Base-by-base conservation (phyloP, 2,797 vertebrate genomes). In the Smutsia gigantea region DNA sequence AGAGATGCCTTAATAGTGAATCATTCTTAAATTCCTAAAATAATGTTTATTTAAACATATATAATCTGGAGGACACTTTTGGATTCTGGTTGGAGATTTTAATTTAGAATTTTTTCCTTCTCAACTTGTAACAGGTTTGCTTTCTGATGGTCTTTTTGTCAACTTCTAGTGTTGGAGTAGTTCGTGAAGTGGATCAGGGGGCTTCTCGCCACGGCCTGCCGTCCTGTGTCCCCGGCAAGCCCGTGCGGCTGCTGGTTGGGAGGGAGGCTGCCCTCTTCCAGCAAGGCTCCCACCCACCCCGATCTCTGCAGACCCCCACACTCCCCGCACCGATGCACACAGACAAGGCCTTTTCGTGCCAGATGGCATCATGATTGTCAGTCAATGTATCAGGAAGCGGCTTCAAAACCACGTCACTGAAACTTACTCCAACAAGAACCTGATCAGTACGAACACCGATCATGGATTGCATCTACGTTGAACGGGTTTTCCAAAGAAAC, bases 131-230 rank as follows among this genome's bases (percentile, higher is more conserved):
- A 18, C 37, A 10, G 42, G 21, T 23, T 25, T 21, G 11, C 4
- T 5, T 59, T 66, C 4, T 53, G 46, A 0, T 0, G 7, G 25
- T 7, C 12, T n/a, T 34, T 10, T 23, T 21, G 2, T 1, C 46
- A 23, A 19, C 11, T 5, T 27, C 19, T 1, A 10, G 10, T 10
- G 1, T 68, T 25, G 1, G 25, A 5, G 0, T 31, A 34, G 25
- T 27, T 55, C 18, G 10, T 2, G 9, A 8, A 7, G 11, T 4
- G 7, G 57, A 9, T 29, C n/a, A 5, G 3, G 2, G 55, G 11
- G 18, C 13, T 3, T 29, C 61, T 25, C 1, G 2, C 17, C 1
- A 4, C 2, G 9, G 1, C 46, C 29, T 31, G 25, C 0, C 1
- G 14, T 11, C 19, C 23, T 49, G 71, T 0, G 25, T 21, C 42